Evolutionary conservation across 2,888 invertebrate species (phyloP).

Genomic region (Cerastis rubricosa): DNA sequence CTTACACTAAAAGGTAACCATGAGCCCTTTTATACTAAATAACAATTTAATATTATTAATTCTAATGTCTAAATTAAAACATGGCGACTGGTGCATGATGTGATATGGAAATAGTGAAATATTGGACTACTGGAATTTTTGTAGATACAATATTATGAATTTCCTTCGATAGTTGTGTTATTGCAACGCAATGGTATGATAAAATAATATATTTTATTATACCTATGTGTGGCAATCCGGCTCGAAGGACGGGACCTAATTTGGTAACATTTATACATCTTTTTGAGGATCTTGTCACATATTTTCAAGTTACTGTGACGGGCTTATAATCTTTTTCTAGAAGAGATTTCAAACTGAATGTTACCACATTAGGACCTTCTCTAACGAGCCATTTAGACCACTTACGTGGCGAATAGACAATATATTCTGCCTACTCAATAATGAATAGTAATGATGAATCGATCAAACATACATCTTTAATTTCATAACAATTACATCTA

Average conservation of each 20-base stretch:
- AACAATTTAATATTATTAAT: conserved; percentile 64
- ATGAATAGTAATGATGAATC: conserved; percentile 35
- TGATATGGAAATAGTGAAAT: conserved; percentile 50
- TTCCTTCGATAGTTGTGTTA: conserved; percentile 26
- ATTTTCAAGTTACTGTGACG: neutral
- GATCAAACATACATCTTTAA: conserved; percentile 42
- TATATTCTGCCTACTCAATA: conserved; percentile 28
- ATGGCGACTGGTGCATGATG: conserved; percentile 50
- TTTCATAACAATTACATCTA: conserved; percentile 27
- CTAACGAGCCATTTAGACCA: neutral
- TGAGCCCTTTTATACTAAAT: conserved; percentile 64
- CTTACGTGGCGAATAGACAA: neutral
- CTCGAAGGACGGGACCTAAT: conserved; percentile 7
- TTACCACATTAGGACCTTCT: conserved; percentile 7
- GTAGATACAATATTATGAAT: conserved; percentile 44
- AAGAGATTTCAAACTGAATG: neutral
- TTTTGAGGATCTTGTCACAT: neutral
- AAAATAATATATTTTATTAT: conserved; percentile 63
- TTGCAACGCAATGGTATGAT: conserved; percentile 12
- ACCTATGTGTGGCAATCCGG: neutral
- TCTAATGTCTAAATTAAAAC: conserved; percentile 58
- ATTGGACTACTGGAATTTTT: conserved; percentile 52
- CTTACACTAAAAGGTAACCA: conserved; percentile 53
- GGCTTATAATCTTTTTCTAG: neutral
- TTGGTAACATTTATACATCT: neutral